Evolutionary conservation across 2,113 vertebrate species (phyloP).

Genomic region (Hippopotamus amphibius): DNA sequence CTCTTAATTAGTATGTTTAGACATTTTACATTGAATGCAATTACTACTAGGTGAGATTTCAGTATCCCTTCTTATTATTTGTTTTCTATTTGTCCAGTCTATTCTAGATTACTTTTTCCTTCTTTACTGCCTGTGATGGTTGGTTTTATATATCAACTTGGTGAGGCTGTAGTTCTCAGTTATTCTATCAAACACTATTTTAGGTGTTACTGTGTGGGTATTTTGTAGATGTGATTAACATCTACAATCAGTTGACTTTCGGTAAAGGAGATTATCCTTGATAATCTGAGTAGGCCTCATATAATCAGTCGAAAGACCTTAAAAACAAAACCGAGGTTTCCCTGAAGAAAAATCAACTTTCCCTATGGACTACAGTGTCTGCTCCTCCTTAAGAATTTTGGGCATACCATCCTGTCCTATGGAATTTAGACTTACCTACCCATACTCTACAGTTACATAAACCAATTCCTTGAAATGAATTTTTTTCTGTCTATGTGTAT

Average conservation of each 20-base stretch:
- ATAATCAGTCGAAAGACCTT: neutral
- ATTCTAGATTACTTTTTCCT: neutral
- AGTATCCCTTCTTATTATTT: neutral
- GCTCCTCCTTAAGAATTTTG: neutral
- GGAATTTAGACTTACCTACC: neutral
- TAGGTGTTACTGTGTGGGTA: neutral
- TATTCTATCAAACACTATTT: neutral
- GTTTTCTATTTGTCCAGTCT: neutral
- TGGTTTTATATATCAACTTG: neutral
- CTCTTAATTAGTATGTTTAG: slow-evolving; percentile 2
- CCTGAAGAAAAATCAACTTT: neutral
- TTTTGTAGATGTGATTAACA: neutral
- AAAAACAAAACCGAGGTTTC: neutral
- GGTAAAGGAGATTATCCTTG: neutral
- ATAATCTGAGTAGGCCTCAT: neutral
- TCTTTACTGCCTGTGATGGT: neutral
- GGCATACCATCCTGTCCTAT: neutral
- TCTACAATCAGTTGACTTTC: neutral
- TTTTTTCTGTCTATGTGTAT: neutral
- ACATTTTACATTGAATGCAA: neutral
- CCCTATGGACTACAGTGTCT: neutral
- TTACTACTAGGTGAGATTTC: slow-evolving; percentile 5
- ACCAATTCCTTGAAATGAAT: neutral
- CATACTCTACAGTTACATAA: neutral
- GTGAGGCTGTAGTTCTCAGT: neutral